Evolutionary conservation across 2,888 invertebrate species (phyloP).

Genomic region (Miltochrista miniata): DNA sequence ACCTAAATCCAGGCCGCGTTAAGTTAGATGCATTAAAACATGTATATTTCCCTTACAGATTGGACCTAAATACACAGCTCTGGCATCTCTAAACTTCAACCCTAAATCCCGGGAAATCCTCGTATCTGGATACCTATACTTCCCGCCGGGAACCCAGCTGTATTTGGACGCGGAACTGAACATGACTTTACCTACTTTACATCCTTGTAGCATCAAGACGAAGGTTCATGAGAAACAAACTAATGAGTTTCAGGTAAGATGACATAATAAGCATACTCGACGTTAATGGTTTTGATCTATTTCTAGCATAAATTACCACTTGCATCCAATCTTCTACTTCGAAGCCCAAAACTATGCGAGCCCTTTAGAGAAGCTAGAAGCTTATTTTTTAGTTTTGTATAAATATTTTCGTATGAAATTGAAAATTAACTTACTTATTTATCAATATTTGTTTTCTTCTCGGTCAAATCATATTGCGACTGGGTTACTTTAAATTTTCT

Average conservation of each 20-base stretch:
- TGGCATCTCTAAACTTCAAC: conserved; percentile 70
- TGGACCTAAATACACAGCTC: conserved; percentile 69
- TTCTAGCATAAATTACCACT: too few relatives aligned
- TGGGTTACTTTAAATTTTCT: too few relatives aligned
- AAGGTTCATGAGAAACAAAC: conserved; percentile 87
- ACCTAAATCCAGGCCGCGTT: too few relatives aligned
- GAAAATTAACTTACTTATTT: too few relatives aligned
- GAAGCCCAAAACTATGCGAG: too few relatives aligned
- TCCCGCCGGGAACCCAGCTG: conserved; percentile 87
- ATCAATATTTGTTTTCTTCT: too few relatives aligned
- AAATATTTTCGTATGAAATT: too few relatives aligned
- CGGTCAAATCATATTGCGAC: too few relatives aligned
- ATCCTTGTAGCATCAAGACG: conserved; percentile 86
- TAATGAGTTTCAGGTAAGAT: conserved; percentile 87
- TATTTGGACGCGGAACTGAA: conserved; percentile 88
- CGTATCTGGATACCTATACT: conserved; percentile 76
- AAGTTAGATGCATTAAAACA: neutral
- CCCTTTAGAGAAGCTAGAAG: too few relatives aligned
- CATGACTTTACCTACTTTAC: conserved; percentile 88
- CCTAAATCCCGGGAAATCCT: conserved; percentile 70
- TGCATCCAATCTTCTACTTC: too few relatives aligned
- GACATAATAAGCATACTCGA: neutral
- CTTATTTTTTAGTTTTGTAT: too few relatives aligned
- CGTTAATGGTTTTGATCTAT: too few relatives aligned
- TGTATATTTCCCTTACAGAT: conserved; percentile 48